Percentiles rank a stretch among this genome's conserved stretches.
Conservation (phyloP, 2,113 vertebrate species). For the Stomatorhinus ivindoensis region DNA sequence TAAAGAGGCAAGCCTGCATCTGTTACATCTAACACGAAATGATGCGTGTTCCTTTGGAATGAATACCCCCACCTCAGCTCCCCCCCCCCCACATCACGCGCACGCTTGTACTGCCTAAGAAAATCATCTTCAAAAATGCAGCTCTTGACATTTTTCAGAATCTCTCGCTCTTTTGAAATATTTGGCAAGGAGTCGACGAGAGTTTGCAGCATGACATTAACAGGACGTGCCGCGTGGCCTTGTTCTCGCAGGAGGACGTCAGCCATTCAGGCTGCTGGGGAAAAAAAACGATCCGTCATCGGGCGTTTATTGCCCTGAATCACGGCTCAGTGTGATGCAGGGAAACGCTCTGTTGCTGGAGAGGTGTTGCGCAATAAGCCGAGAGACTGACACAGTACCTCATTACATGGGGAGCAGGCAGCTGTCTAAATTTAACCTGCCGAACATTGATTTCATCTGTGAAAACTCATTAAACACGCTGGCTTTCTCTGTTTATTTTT, state of each 20-base stretch:
- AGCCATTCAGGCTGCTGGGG: background rate
- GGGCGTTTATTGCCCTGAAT: background rate
- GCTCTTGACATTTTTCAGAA: background rate
- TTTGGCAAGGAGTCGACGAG: background rate
- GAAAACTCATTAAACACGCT: background rate
- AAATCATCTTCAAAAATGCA: background rate
- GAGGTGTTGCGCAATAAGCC: background rate
- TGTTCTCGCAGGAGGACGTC: background rate
- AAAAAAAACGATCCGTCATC: background rate
- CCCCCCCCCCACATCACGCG: background rate
- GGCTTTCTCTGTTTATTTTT: background rate
- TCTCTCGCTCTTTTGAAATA: background rate
- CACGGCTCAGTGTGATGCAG: background rate
- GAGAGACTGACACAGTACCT: background rate
- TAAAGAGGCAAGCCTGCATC: slow-evolving; percentile 67
- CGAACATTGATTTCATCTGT: background rate
- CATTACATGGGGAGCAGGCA: background rate
- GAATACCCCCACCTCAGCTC: background rate
- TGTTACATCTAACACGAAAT: background rate
- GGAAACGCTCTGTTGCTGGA: background rate
- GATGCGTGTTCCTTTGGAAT: background rate
- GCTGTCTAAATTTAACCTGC: background rate
- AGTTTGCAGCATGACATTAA: background rate
- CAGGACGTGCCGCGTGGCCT: background rate
- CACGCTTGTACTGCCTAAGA: background rate